Conservation (phyloP, 2,888 invertebrate species). For the Napeogenes inachia region DNA sequence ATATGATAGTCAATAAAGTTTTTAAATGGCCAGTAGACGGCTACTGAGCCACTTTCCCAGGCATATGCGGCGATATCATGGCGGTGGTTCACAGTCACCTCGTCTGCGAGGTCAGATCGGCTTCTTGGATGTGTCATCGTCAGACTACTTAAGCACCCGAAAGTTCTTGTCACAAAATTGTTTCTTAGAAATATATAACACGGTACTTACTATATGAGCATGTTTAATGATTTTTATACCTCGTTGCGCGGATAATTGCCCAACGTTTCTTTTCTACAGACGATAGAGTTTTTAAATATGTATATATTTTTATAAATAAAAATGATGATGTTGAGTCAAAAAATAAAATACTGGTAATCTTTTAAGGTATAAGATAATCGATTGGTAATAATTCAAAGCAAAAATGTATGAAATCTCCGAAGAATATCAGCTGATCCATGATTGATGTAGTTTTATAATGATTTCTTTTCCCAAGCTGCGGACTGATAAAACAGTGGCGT, state of each 20-base stretch:
- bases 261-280: too few species aligned
- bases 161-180: constrained; percentile 12
- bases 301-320: too few species aligned
- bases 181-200: not conserved
- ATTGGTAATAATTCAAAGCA: not conserved
- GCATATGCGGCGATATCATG: constrained; percentile 50
- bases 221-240: too few species aligned
- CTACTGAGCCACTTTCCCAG: constrained; percentile 67
- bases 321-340: too few species aligned
- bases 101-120: constrained; percentile 52
- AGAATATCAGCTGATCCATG: constrained; percentile 19
- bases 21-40: constrained; percentile 59
- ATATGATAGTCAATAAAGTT: constrained; percentile 71
- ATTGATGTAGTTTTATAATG: constrained; percentile 72
- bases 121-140: constrained; percentile 11
- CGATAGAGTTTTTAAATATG: too few species aligned
- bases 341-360: too few species aligned
- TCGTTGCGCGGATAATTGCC: too few species aligned
- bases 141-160: constrained; percentile 25
- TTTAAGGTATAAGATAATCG: not conserved
- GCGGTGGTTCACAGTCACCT: constrained; percentile 45
- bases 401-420: constrained; percentile 4
- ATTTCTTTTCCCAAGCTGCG: constrained; percentile 67
- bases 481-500: constrained; percentile 64
- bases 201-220: not conserved